Base-by-base conservation (phyloP, 2,888 invertebrate species). In the Choreutis nemorana region DNA sequence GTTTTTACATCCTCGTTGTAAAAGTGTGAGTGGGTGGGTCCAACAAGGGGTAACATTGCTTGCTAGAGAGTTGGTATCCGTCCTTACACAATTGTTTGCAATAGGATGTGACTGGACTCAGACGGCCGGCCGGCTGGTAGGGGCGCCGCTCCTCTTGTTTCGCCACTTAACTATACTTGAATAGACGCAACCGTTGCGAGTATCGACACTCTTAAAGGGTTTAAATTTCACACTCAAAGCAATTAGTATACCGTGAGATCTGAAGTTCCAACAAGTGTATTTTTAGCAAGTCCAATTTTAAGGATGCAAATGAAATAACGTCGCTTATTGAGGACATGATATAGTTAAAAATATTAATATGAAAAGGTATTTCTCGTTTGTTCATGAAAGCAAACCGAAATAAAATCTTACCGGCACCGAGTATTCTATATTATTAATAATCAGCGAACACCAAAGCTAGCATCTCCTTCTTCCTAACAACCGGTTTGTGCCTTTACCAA, bases 1-100 rank as follows among this genome's bases (percentile, higher is more conserved):
- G 64, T 57, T 55, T 46, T 50, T 61, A 71, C 56, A 64, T 62
- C 66, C 64, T 63, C 58, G 56, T 57, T 55, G 62, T 57, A 55
- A 50, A 47, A 48, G 50, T 44, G 49, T 52, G 48, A 46, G 45
- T 41, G n/a, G 48, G 45, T 48, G 51, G 50, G 51, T 57, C 54
- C 56, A 59, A 56, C 50, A 50, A 53, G 49, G 51, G 54, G 14
- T n/a, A 14, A 23, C 15, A n/a, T 15, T 26, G 26, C 26, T 26
- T 26, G 26, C 26, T n/a, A 5, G 9, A 61, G 61, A 55, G 53
- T 55, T 63, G 67, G 68, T 67, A 65, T 73, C 79, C 77, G 67
- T 72, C 79, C 79, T 79, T 72, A 78, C 80, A 79, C 79, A 79
- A 75, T 78, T 80, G 80, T 80, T 80, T 80, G 80, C 80, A 80